Evolutionary conservation across 2,113 vertebrate genomes (phyloP).

Genomic region (Dipodomys spectabilis): DNA sequence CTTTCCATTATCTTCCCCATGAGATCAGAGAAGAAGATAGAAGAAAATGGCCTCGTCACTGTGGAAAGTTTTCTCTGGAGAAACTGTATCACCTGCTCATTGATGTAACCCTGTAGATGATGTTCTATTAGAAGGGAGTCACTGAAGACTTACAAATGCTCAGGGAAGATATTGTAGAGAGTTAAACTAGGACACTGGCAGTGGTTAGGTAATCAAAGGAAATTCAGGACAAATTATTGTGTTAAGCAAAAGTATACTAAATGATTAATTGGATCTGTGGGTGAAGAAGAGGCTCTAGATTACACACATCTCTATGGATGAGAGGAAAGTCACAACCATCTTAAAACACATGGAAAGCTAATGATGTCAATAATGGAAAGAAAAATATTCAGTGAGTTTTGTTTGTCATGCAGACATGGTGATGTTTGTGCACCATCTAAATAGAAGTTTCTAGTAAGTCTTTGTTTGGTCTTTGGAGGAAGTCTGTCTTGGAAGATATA

Average conservation of each 20-base stretch:
- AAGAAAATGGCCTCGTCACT: neutral
- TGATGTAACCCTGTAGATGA: neutral
- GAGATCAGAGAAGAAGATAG: neutral
- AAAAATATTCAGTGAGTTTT: neutral
- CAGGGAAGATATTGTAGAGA: neutral
- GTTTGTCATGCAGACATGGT: neutral
- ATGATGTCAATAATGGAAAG: neutral
- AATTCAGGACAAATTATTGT: neutral
- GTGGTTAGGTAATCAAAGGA: neutral
- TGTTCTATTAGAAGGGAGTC: neutral
- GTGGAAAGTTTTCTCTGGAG: no score
- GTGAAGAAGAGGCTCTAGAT: neutral
- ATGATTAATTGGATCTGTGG: neutral
- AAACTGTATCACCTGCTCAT: neutral
- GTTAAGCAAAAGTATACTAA: neutral
- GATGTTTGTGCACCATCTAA: neutral
- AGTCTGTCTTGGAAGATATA: constrained; percentile 42
- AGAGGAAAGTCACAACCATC: neutral
- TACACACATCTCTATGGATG: neutral
- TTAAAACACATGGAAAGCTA: neutral
- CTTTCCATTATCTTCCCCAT: neutral
- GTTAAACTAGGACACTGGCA: neutral
- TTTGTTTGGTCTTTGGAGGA: constrained; percentile 24
- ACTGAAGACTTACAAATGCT: neutral
- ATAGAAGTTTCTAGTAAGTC: neutral